Percentiles rank a stretch among this genome's conserved stretches.
These are phyloP conservation scores for Cuculus canorus DNA, from an alignment of 2,797 vertebrate genomes.

Conservation along the genomic window DNA sequence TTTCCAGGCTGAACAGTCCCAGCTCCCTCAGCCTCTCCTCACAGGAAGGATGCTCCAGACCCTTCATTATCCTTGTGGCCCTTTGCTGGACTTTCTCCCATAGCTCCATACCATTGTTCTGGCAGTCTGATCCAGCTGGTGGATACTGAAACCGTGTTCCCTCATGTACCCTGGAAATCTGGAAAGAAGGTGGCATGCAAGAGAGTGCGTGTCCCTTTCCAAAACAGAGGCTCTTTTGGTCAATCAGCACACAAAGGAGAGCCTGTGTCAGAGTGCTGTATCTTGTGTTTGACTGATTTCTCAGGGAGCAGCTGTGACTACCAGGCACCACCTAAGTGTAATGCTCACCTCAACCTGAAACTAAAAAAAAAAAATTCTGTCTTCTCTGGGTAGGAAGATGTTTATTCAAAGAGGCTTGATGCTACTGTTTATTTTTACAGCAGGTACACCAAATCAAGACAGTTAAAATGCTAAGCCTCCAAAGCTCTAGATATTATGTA, in stretches of 20 bases:
- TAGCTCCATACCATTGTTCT: neutral
- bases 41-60: neutral
- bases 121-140: neutral
- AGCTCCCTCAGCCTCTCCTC: neutral
- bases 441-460: neutral
- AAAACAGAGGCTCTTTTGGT: neutral
- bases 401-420: neutral
- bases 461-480: constrained; percentile 10
- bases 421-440: constrained; percentile 33
- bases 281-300: neutral
- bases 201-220: neutral
- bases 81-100: neutral
- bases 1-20: neutral
- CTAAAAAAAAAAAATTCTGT: neutral
- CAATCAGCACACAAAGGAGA: neutral
- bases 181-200: neutral
- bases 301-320: neutral
- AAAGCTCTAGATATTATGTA: constrained; percentile 40
- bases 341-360: neutral
- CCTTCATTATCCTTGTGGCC: neutral
- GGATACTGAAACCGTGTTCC: neutral
- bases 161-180: neutral
- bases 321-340: neutral
- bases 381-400: neutral
- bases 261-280: neutral